phyloP scores from a whole-genome alignment of 1,140 invertebrate genomes.

The Ips typographus region DNA sequence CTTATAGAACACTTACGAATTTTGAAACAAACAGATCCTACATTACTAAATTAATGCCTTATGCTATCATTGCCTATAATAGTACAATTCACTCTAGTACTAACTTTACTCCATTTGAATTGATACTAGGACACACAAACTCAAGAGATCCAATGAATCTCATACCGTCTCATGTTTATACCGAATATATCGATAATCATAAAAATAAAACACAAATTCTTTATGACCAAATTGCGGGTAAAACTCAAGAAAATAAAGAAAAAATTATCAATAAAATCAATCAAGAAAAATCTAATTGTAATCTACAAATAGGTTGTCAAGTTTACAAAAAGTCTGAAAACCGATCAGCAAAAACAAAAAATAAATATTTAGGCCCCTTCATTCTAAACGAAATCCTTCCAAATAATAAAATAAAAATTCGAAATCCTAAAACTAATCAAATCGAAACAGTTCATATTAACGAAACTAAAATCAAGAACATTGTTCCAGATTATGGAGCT shows the following conservation, averaged over 20 bases:
- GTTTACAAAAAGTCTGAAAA: too few relatives aligned
- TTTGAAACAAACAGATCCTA: slow-evolving; percentile 37
- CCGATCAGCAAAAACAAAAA: too few relatives aligned
- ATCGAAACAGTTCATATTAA: not conserved
- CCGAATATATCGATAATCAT: not conserved
- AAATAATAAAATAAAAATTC: too few relatives aligned
- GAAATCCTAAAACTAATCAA: not conserved
- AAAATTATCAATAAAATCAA: slow-evolving; percentile 8
- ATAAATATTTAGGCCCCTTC: too few relatives aligned
- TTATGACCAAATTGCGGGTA: slow-evolving; percentile 11
- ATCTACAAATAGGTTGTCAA: too few relatives aligned
- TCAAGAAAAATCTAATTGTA: too few relatives aligned
- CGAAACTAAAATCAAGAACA: slow-evolving; percentile 3
- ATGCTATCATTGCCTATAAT: slow-evolving; percentile 6
- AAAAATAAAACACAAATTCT: slow-evolving; percentile 13
- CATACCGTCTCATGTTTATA: not conserved
- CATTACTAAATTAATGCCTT: slow-evolving; percentile 1
- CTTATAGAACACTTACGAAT: slow-evolving; percentile 45
- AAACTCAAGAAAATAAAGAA: slow-evolving; percentile 5
- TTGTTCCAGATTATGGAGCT: slow-evolving; percentile 11
- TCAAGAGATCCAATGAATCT: slow-evolving; percentile 26
- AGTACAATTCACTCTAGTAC: not conserved
- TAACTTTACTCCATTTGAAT: slow-evolving; percentile 4
- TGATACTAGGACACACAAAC: slow-evolving; percentile 34
- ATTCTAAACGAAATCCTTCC: too few relatives aligned